These are phyloP conservation scores for Dynastes grantii DNA, from an alignment of 2,888 invertebrate genomes.

Conservation along the genomic window DNA sequence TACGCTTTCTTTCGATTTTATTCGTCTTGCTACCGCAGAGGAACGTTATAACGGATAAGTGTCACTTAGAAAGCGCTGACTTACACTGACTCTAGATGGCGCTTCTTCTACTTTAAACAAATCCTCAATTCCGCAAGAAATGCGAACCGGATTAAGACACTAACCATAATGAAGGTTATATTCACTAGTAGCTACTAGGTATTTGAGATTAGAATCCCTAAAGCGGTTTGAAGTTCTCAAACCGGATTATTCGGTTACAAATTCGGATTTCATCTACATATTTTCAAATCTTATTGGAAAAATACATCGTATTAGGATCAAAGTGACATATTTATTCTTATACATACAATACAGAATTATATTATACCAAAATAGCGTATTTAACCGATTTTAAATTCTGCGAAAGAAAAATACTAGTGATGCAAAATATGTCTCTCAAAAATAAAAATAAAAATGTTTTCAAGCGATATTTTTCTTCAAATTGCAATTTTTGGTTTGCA, in stretches of 20 bases:
- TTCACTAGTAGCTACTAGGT: neutral
- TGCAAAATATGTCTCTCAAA: too few species aligned
- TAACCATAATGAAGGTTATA: constrained; percentile 40
- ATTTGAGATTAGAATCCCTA: constrained; percentile 12
- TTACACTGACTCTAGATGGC: constrained; percentile 40
- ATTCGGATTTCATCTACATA: too few species aligned
- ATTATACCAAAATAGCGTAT: too few species aligned
- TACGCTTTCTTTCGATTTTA: constrained; percentile 37
- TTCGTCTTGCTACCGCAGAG: constrained; percentile 15
- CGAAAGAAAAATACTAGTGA: too few species aligned
- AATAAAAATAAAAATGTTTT: too few species aligned
- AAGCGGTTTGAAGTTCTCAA: neutral
- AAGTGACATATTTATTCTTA: too few species aligned
- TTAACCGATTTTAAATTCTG: too few species aligned
- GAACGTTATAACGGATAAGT: constrained; percentile 39
- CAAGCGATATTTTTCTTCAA: too few species aligned
- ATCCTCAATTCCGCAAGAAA: constrained; percentile 47
- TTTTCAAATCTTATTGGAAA: too few species aligned
- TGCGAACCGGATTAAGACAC: constrained; percentile 27
- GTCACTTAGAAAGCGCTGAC: constrained; percentile 52
- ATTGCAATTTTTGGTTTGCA: too few species aligned
- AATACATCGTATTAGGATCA: too few species aligned
- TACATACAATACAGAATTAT: too few species aligned
- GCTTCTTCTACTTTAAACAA: constrained; percentile 54
- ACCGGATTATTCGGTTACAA: neutral